Conservation (phyloP, 2,888 invertebrate species). For the Chymomyza caudatula region DNA sequence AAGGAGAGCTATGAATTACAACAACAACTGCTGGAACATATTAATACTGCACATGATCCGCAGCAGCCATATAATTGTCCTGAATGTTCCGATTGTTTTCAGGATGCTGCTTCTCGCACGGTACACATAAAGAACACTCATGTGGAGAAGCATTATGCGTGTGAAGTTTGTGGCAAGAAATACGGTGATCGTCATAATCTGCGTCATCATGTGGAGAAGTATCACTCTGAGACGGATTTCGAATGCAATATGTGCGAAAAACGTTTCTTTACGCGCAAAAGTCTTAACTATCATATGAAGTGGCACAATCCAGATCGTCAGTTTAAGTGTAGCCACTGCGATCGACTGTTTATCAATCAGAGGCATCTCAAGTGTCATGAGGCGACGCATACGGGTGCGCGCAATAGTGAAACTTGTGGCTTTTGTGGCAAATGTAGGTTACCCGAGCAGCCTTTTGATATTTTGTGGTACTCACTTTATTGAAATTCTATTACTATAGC, state of each 20-base stretch:
- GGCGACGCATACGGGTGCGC: slow-evolving; percentile 59
- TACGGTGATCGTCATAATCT: slow-evolving; percentile 72
- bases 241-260: slow-evolving; percentile 70
- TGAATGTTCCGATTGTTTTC: slow-evolving; percentile 61
- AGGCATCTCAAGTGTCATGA: slow-evolving; percentile 71
- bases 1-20: slow-evolving; percentile 63
- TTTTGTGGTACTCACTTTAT: neutral
- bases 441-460: neutral
- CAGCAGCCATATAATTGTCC: slow-evolving; percentile 72
- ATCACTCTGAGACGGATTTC: slow-evolving; percentile 72
- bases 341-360: slow-evolving; percentile 71
- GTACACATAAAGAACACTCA: slow-evolving; percentile 68
- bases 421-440: slow-evolving; percentile 70
- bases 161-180: slow-evolving; percentile 70
- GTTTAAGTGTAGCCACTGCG: slow-evolving; percentile 67
- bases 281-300: slow-evolving; percentile 73
- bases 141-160: slow-evolving; percentile 63
- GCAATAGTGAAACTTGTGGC: slow-evolving; percentile 67
- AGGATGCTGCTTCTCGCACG: slow-evolving; percentile 72
- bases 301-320: slow-evolving; percentile 73
- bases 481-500: neutral
- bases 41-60: slow-evolving; percentile 54
- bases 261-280: slow-evolving; percentile 73
- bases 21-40: slow-evolving; percentile 62
- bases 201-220: slow-evolving; percentile 70